Conservation (phyloP, 1,140 invertebrate genomes). For the Zaprionus camerounensis region DNA sequence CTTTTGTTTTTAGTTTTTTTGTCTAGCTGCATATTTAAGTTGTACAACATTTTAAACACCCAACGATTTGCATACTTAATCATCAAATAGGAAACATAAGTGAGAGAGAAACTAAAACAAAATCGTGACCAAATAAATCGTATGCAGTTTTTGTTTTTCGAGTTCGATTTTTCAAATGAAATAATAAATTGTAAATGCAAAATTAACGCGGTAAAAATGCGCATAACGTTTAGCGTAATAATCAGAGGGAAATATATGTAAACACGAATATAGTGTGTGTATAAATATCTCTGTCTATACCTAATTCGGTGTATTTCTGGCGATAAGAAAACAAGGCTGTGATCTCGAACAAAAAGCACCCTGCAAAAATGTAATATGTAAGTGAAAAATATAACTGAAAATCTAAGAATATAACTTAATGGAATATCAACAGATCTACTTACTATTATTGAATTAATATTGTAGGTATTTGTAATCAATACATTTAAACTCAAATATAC, state of each 20-base stretch:
- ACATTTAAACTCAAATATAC: neutral
- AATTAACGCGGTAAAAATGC: constrained; percentile 73
- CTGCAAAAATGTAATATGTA: neutral
- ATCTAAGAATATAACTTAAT: neutral
- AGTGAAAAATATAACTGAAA: too few species aligned
- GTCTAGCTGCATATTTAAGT: constrained; percentile 72
- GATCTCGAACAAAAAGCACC: neutral
- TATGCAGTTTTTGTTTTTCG: constrained; percentile 9
- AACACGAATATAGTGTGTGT: constrained; percentile 17
- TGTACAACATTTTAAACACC: constrained; percentile 55
- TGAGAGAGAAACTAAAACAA: constrained; percentile 35
- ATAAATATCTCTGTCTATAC: neutral
- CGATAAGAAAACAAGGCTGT: neutral
- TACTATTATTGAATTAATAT: neutral
- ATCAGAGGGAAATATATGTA: constrained; percentile 45
- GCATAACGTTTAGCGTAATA: constrained; percentile 80
- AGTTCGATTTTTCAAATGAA: constrained; percentile 48
- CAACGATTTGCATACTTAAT: constrained; percentile 73
- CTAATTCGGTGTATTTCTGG: neutral
- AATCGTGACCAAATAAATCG: constrained; percentile 36
- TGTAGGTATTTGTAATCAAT: neutral
- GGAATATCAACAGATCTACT: neutral
- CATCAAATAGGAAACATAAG: constrained; percentile 12
- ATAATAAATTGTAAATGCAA: constrained; percentile 61
- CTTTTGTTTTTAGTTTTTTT: constrained; percentile 12